A percentile compares a stretch with the other conserved stretches of the same genome.
Conservation (phyloP, 2,113 vertebrate species). For the Caloenas nicobarica region DNA sequence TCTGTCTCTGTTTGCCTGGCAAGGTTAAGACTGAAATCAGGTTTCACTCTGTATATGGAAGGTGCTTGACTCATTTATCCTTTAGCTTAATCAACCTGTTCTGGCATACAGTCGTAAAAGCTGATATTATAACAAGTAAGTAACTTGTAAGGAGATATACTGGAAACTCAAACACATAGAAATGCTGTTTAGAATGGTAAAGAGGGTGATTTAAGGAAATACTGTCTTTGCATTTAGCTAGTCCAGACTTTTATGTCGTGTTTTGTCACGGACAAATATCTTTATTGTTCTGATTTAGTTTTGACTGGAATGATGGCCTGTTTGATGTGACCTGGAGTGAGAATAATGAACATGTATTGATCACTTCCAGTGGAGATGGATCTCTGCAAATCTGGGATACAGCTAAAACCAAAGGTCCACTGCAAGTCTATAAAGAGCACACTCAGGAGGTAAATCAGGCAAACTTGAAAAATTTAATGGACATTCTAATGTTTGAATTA, state of each 20-base stretch:
- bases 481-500: background rate
- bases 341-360: constrained; percentile 88
- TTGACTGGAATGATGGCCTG: constrained; percentile 92
- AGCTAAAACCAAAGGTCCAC: constrained; percentile 79
- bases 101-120: background rate
- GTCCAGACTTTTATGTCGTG: rapidly evolving
- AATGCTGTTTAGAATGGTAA: background rate
- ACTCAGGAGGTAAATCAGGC: constrained; percentile 84
- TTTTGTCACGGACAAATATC: background rate
- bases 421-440: constrained; percentile 89
- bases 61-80: background rate
- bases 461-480: constrained; percentile 54
- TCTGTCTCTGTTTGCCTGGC: background rate
- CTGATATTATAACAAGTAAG: background rate
- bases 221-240: background rate
- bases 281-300: constrained; percentile 73
- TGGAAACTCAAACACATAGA: background rate
- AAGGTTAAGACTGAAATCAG: background rate
- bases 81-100: background rate
- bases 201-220: background rate
- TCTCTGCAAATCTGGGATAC: constrained; percentile 95
- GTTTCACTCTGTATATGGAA: background rate
- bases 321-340: constrained; percentile 98
- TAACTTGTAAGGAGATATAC: background rate
- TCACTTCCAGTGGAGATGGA: constrained; percentile 91